phyloP scores from a whole-genome alignment of 2,888 invertebrate genomes.

The Plusia festucae region DNA sequence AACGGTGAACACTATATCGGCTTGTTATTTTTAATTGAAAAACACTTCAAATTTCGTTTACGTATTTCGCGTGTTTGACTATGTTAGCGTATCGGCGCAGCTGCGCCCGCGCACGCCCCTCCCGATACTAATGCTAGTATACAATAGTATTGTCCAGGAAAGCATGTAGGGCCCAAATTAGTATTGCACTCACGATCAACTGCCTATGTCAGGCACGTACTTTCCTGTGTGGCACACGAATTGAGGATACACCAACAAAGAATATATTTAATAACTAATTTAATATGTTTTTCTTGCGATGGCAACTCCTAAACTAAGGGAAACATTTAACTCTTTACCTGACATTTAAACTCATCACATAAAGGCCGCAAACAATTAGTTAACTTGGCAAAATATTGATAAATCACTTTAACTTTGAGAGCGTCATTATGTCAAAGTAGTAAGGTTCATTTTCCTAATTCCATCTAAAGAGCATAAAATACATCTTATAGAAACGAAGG shows the following conservation, averaged over 20 bases:
- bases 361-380: neutral
- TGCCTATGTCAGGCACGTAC: slow-evolving; percentile 46
- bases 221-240: slow-evolving; percentile 39
- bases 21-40: slow-evolving; percentile 19
- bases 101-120: slow-evolving; percentile 72
- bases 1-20: neutral
- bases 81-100: slow-evolving; percentile 56
- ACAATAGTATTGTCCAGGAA: slow-evolving; percentile 78
- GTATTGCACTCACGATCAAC: slow-evolving; percentile 72
- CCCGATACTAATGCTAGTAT: slow-evolving; percentile 76
- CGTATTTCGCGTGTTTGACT: slow-evolving; percentile 51
- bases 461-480: neutral
- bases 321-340: neutral
- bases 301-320: neutral
- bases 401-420: neutral
- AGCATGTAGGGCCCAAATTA: slow-evolving; percentile 76
- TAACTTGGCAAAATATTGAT: neutral
- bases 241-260: slow-evolving; percentile 26
- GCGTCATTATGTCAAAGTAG: neutral
- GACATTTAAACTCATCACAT: neutral
- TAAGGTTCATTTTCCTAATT: neutral
- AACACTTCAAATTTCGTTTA: slow-evolving; percentile 44
- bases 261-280: too few species aligned
- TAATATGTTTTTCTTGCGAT: too few species aligned
- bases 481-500: neutral